Evolutionary conservation across 1,140 invertebrate genomes (phyloP).

Genomic region (Teleogryllus occipitalis): DNA sequence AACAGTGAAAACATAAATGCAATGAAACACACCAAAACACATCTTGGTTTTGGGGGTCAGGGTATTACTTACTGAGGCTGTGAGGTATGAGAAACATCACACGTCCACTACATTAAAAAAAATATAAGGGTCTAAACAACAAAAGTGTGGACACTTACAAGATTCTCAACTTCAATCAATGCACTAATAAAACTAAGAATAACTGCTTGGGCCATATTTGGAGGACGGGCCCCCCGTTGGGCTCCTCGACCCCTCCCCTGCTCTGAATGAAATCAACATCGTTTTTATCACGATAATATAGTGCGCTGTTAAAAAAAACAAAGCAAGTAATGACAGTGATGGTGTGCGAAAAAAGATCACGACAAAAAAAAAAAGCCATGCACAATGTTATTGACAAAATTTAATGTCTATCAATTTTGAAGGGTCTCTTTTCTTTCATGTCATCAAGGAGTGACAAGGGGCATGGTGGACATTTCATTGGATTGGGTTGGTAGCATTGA

Average conservation of each 20-base stretch:
- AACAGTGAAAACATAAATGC: background rate
- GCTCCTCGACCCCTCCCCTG: conserved; percentile 19
- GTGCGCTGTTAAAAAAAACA: conserved; percentile 9
- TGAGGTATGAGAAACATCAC: background rate
- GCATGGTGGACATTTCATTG: background rate
- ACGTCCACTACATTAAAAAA: background rate
- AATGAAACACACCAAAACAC: background rate
- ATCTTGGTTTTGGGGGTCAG: background rate
- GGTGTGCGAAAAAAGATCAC: conserved; percentile 17
- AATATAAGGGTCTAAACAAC: conserved; percentile 14
- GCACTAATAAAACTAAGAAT: conserved; percentile 9
- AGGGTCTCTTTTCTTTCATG: background rate
- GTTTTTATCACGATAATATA: background rate
- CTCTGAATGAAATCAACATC: background rate
- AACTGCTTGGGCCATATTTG: conserved; percentile 14
- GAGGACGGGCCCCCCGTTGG: conserved; percentile 21
- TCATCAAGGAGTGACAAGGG: background rate
- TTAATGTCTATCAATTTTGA: background rate
- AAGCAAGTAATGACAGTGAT: conserved; percentile 2
- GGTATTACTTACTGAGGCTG: background rate
- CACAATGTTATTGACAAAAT: conserved; percentile 13
- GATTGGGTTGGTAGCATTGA: background rate
- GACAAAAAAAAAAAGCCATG: conserved; percentile 20
- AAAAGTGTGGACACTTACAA: conserved; percentile 24
- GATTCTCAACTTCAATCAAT: conserved; percentile 13